phyloP scores from a whole-genome alignment of 2,888 invertebrate genomes.

The Mythimna lalbum region DNA sequence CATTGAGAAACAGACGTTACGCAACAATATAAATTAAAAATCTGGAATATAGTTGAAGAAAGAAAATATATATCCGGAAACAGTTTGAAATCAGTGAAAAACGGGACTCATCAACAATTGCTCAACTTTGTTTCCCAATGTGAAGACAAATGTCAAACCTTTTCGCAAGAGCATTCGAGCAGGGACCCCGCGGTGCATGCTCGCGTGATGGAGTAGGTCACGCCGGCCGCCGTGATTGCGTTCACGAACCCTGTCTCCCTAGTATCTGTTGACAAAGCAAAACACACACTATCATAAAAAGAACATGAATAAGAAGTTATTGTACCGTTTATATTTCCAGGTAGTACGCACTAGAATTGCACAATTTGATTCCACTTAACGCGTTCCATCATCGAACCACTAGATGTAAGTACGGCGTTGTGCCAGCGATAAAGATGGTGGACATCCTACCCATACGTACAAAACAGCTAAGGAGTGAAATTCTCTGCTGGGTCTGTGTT shows the following conservation, averaged over 20 bases:
- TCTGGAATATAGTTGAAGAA: too few species aligned
- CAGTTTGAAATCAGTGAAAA: neutral
- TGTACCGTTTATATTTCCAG: too few species aligned
- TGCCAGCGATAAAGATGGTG: too few species aligned
- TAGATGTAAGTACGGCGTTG: too few species aligned
- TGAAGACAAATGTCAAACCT: slow-evolving; percentile 78
- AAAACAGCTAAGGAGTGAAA: too few species aligned
- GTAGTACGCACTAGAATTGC: too few species aligned
- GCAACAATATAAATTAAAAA: neutral
- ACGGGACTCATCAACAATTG: neutral
- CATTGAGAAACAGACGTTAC: neutral
- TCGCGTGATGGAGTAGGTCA: slow-evolving; percentile 96
- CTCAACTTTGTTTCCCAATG: neutral
- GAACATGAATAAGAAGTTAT: too few species aligned
- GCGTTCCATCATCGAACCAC: too few species aligned
- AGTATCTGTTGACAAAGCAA: slow-evolving; percentile 92
- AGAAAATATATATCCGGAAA: neutral
- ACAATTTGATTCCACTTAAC: too few species aligned
- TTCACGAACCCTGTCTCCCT: slow-evolving; percentile 97
- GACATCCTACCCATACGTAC: too few species aligned
- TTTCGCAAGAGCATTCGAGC: slow-evolving; percentile 97
- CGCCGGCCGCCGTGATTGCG: slow-evolving; percentile 97
- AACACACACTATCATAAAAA: slow-evolving; percentile 5
- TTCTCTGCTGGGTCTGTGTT: too few species aligned
- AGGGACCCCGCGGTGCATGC: slow-evolving; percentile 97